Base-by-base conservation (phyloP, 92 coral and sea anemone species). In the Scolanthus callimorphus region DNA sequence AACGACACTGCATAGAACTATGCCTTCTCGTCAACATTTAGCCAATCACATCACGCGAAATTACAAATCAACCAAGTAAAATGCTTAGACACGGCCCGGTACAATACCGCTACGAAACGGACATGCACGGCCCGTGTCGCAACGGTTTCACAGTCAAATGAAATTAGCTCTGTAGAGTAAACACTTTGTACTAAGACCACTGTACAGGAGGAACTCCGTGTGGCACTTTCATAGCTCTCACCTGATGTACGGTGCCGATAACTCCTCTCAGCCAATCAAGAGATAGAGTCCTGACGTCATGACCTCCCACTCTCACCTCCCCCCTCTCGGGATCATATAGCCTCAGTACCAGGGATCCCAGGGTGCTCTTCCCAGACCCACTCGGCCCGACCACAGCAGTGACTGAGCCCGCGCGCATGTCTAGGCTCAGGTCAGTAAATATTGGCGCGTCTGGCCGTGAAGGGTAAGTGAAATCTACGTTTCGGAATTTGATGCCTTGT, bases 311-410 rank as follows among this genome's bases (percentile, higher is more conserved):
- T 29, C 69, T 24, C 47, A 92, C 91, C 21, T 64, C 41, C 4
- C 98, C 98, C 37, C 71, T 55, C 30, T 71, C 70, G 2, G 98
- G 98, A 41, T 92, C 98, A 73, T 92, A 92, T 31, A 92, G 76
- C 12, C 98, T 86, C 23, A 92, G 64, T 28, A 92, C 70, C 47
- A 92, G 69, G 25, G 90, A 57, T 2, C 96, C 82, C n/a, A 92
- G 80, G 10, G 96, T 88, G 26, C 98, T 92, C 75, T 92, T 92
- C 10, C 98, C 98, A 31, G 98, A 92, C 20, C 98, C 98, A 62
- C 98, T 92, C 22, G 96, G 96, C 10, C 98, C 98, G 30, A 92
- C 98, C 10, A 92, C 91, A 0, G 98, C 98, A 23, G 98, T 92
- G 34, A 92, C 82, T 9, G 91, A 77, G 48, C 96, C 96, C 0